phyloP scores from a whole-genome alignment of 2,888 invertebrate species.

The Dicranocentrus wangi region DNA sequence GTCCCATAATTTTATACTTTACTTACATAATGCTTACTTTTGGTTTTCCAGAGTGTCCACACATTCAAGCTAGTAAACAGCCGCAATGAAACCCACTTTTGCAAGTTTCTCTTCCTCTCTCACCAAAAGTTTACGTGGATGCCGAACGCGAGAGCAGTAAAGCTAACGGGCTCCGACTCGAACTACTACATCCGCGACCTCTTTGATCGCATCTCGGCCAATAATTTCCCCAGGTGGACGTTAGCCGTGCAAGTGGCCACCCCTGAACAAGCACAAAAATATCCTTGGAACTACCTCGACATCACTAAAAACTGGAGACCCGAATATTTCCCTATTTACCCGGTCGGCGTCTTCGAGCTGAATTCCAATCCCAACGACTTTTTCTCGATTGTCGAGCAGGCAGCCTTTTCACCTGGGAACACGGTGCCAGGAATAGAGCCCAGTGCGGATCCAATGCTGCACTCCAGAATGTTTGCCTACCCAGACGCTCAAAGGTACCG shows the following conservation, averaged over 20 bases:
- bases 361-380: constrained; percentile 94
- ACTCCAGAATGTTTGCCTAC: constrained; percentile 71
- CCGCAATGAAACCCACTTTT: constrained; percentile 81
- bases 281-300: constrained; percentile 77
- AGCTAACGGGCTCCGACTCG: constrained; percentile 74
- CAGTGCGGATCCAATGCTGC: constrained; percentile 94
- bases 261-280: constrained; percentile 75
- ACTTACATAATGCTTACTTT: not conserved
- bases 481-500: constrained; percentile 61
- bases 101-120: constrained; percentile 75
- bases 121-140: constrained; percentile 76
- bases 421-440: constrained; percentile 94
- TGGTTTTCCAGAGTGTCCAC: constrained; percentile 86
- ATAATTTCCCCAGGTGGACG: constrained; percentile 76
- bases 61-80: constrained; percentile 92
- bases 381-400: constrained; percentile 94
- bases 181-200: constrained; percentile 75
- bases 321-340: constrained; percentile 88
- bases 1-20: too few species aligned
- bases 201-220: constrained; percentile 75
- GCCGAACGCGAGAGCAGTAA: constrained; percentile 74
- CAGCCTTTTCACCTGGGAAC: constrained; percentile 92
- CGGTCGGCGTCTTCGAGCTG: constrained; percentile 88
- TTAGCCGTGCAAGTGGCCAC: constrained; percentile 76
- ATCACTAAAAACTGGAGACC: constrained; percentile 86